Percentiles rank a stretch among this genome's conserved stretches.
Evolutionary conservation across 1,140 invertebrate genomes (phyloP).

Genomic region (Bombus consobrinus): DNA sequence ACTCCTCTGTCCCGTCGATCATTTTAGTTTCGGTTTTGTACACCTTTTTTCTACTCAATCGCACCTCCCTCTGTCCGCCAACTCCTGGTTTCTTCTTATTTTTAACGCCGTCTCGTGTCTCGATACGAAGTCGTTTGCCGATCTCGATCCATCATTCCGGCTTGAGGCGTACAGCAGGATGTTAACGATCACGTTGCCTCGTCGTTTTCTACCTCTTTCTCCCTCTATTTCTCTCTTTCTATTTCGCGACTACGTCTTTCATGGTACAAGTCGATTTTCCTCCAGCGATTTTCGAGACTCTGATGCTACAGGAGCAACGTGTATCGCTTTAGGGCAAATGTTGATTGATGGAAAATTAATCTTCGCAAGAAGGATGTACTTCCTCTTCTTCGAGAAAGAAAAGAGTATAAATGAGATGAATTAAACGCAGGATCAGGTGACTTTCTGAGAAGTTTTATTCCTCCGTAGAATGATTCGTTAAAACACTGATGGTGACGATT

Average conservation of each 20-base stretch:
- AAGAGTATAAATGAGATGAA: neutral
- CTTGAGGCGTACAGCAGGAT: neutral
- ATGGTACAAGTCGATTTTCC: neutral
- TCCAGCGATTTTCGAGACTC: neutral
- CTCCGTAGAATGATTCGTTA: too few relatives aligned
- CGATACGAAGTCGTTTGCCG: neutral
- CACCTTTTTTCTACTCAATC: neutral
- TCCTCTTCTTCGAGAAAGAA: neutral
- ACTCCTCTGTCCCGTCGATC: constrained; percentile 13
- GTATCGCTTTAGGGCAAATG: too few relatives aligned
- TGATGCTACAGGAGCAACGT: neutral
- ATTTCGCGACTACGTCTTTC: neutral
- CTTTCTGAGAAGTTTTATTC: neutral
- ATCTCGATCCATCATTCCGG: constrained; percentile 14
- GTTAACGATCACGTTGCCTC: constrained; percentile 11
- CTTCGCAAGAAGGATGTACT: neutral
- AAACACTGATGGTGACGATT: too few relatives aligned
- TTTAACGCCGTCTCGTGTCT: neutral
- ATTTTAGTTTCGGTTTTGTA: constrained; percentile 13
- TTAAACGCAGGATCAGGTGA: neutral
- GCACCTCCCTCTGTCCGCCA: neutral
- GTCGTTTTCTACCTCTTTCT: neutral
- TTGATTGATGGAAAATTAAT: constrained; percentile 12
- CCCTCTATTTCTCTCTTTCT: neutral
- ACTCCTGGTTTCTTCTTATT: neutral